Percentiles rank a stretch among this genome's conserved stretches.
Conservation (phyloP, 1,140 invertebrate genomes). For the Holcopasites calliopsidis region DNA sequence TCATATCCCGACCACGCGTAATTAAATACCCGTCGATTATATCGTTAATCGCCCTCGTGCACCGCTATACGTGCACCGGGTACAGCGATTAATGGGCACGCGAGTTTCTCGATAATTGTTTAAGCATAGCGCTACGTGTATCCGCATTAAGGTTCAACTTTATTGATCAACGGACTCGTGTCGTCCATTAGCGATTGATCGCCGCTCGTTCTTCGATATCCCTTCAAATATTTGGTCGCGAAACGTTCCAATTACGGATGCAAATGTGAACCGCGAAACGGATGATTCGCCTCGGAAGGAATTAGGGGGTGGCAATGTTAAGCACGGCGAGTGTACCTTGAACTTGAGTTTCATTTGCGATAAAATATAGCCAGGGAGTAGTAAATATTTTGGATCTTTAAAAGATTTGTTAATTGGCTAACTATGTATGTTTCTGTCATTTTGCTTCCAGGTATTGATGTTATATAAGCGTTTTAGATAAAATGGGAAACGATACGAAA, state of each 20-base stretch:
- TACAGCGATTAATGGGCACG: slow-evolving; percentile 1
- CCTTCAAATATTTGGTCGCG: slow-evolving; percentile 1
- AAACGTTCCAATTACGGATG: neutral
- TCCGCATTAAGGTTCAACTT: slow-evolving; percentile 13
- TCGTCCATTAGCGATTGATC: slow-evolving; percentile 13
- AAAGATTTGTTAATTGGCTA: too few relatives aligned
- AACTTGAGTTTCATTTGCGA: too few relatives aligned
- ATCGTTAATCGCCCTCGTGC: neutral
- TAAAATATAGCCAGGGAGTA: too few relatives aligned
- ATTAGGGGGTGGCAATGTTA: neutral
- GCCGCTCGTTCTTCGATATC: neutral
- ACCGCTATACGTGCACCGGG: neutral
- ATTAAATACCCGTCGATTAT: neutral
- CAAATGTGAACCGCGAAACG: neutral
- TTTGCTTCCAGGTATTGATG: too few relatives aligned
- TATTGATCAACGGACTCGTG: slow-evolving; percentile 7
- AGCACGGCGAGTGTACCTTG: neutral
- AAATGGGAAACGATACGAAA: too few relatives aligned
- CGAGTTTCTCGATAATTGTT: slow-evolving; percentile 12
- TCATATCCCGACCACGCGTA: neutral
- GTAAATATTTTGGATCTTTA: too few relatives aligned
- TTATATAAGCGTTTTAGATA: too few relatives aligned
- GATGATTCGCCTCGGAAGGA: neutral
- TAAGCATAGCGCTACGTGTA: neutral
- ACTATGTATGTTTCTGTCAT: too few relatives aligned